Percentiles rank a stretch among this genome's conserved stretches.
phyloP scores from a whole-genome alignment of 2,797 vertebrate species.

The Lates japonicus region DNA sequence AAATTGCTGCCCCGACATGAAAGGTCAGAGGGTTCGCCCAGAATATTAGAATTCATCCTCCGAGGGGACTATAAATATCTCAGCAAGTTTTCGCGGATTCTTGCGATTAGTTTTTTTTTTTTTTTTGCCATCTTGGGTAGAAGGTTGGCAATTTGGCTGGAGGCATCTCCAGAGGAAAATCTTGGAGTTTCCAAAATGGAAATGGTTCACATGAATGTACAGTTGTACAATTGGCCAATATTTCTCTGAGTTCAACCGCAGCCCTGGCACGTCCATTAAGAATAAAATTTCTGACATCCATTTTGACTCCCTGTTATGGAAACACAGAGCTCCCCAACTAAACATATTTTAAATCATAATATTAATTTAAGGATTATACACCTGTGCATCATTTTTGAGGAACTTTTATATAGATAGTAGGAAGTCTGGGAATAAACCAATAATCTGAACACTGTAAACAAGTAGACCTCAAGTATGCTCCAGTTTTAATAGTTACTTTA shows the following conservation, averaged over 20 bases:
- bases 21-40: conserved; percentile 32
- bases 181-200: conserved; percentile 21
- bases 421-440: not conserved
- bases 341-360: not conserved
- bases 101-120: conserved; percentile 20
- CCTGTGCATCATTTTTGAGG: not conserved
- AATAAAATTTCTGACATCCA: conserved; percentile 5
- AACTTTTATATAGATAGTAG: not conserved
- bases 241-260: conserved; percentile 33
- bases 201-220: conserved; percentile 37
- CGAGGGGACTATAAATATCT: conserved; percentile 17
- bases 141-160: conserved; percentile 29
- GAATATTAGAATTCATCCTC: conserved; percentile 25
- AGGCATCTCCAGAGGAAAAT: conserved; percentile 13
- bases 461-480: not conserved
- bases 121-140: conserved; percentile 25
- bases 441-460: not conserved
- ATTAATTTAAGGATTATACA: not conserved
- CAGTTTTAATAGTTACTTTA: not conserved
- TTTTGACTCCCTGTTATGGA: not conserved
- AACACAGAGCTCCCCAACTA: not conserved
- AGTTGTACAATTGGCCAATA: conserved; percentile 6
- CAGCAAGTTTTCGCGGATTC: conserved; percentile 22
- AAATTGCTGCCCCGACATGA: conserved; percentile 19
- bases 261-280: not conserved